Evolutionary conservation across 35 echinoderm and acorn worm species (phyloP).

Genomic region (Lytechinus pictus): DNA sequence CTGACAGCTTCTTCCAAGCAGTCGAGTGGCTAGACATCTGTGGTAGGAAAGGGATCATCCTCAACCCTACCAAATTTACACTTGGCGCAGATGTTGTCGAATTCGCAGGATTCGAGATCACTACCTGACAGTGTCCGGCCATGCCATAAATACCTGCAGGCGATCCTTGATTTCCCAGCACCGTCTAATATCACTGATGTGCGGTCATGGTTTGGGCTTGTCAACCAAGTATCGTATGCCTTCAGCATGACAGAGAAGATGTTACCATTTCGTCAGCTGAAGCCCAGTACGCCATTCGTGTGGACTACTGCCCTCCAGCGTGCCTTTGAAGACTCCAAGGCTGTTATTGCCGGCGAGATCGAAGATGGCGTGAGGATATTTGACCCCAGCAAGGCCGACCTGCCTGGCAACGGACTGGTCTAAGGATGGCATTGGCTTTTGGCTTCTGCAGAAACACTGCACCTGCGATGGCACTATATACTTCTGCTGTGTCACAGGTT

Average conservation of each 20-base stretch:
- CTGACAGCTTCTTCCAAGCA: no score
- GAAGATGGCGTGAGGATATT: slow-evolving; percentile 44
- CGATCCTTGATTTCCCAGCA: slow-evolving; percentile 54
- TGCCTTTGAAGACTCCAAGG: slow-evolving; percentile 21
- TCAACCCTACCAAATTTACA: no score
- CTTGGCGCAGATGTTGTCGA: no score
- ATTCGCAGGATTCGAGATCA: slow-evolving; percentile 65
- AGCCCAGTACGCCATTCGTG: neutral
- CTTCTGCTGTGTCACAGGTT: neutral
- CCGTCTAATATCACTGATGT: slow-evolving; percentile 36
- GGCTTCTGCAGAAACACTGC: slow-evolving; percentile 64
- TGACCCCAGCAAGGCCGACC: neutral
- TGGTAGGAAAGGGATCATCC: no score
- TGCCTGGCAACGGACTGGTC: no score
- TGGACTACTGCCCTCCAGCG: neutral
- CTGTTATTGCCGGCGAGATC: neutral
- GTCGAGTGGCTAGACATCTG: no score
- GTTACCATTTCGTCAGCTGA: slow-evolving; percentile 39
- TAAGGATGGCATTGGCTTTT: no score
- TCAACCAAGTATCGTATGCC: slow-evolving; percentile 60
- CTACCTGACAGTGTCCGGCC: slow-evolving; percentile 26
- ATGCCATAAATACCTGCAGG: slow-evolving; percentile 10
- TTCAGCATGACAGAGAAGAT: slow-evolving; percentile 15
- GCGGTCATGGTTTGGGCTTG: slow-evolving; percentile 48
- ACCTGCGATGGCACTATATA: neutral